Evolutionary conservation across 2,113 vertebrate genomes (phyloP).

Genomic region (Romanogobio albipinnatus): DNA sequence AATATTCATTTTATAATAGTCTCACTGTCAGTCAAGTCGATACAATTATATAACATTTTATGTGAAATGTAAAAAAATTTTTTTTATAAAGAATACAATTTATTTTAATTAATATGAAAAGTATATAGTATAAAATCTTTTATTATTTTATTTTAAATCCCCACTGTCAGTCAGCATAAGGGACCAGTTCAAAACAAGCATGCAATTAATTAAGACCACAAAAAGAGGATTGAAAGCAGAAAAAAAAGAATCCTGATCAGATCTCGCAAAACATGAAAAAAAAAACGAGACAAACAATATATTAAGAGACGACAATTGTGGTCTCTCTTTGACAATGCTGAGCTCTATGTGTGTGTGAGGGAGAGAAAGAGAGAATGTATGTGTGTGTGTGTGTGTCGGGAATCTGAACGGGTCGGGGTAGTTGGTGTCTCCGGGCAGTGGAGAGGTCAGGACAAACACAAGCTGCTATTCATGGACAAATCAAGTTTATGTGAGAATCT

Average conservation of each 20-base stretch:
- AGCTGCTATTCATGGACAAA: constrained; percentile 95
- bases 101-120: neutral
- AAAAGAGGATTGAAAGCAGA: neutral
- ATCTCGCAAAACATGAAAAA: neutral
- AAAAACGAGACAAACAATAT: constrained; percentile 13
- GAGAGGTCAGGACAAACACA: constrained; percentile 93
- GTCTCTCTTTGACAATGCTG: constrained; percentile 62
- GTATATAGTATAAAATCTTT: neutral
- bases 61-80: neutral
- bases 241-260: neutral
- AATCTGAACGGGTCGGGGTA: constrained; percentile 81
- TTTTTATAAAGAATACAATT: neutral
- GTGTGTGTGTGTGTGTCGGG: constrained; percentile 56
- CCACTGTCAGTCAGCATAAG: neutral
- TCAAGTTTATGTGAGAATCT: constrained; percentile 99
- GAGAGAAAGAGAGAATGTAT: constrained; percentile 9
- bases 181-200: neutral
- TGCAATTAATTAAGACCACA: neutral
- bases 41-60: neutral
- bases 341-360: constrained; percentile 36
- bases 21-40: neutral
- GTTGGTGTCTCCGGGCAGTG: constrained; percentile 80
- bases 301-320: constrained; percentile 45
- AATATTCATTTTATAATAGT: neutral
- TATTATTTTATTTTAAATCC: neutral